Percentiles rank a stretch among this genome's conserved stretches.
These are phyloP conservation scores for Apeira syringaria DNA, from an alignment of 2,888 invertebrate species.

Conservation along the genomic window DNA sequence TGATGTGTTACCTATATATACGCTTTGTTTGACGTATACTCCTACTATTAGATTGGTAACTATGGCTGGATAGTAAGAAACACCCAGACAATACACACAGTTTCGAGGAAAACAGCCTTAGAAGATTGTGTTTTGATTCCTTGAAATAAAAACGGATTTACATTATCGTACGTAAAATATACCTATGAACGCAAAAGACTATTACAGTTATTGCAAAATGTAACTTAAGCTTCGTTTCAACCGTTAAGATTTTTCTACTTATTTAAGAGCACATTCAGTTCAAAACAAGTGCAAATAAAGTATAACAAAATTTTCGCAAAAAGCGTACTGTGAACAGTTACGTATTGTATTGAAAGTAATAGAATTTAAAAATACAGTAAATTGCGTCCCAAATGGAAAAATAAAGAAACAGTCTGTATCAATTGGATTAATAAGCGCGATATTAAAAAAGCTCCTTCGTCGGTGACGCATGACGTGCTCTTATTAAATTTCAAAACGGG, in stretches of 20 bases:
- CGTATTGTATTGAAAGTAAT: neutral
- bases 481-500: constrained; percentile 54
- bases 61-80: too few relatives aligned
- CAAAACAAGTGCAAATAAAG: constrained; percentile 5
- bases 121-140: too few relatives aligned
- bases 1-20: too few relatives aligned
- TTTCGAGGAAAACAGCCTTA: too few relatives aligned
- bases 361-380: neutral
- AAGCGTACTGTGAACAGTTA: constrained; percentile 6
- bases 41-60: too few relatives aligned
- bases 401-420: constrained; percentile 39
- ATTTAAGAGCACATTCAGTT: neutral
- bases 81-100: too few relatives aligned
- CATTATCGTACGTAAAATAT: too few relatives aligned
- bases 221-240: too few relatives aligned
- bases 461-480: constrained; percentile 46
- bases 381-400: constrained; percentile 22
- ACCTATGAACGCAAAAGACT: too few relatives aligned
- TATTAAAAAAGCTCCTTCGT: constrained; percentile 44
- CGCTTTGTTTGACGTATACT: too few relatives aligned
- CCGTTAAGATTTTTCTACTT: neutral
- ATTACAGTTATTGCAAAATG: too few relatives aligned
- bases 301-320: constrained; percentile 4
- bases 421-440: constrained; percentile 51
- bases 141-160: too few relatives aligned